Evolutionary conservation across 2,797 vertebrate genomes (phyloP), one percentile per base, ranked within the genome.

Genomic region (Cossypha dichroa): DNA sequence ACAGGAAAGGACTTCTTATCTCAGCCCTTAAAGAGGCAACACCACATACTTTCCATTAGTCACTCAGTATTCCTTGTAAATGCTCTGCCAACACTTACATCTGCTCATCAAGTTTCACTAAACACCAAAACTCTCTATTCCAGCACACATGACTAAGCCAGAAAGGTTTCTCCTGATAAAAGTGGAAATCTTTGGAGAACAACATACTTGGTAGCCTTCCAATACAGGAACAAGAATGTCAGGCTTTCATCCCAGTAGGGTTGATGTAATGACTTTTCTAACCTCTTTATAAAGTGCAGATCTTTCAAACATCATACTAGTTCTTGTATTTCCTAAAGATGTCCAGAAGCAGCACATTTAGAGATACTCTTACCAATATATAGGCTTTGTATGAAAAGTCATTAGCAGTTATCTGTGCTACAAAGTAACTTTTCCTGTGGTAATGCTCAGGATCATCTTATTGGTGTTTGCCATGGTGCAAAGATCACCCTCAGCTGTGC

Each of bases 401-500:
- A 26, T 76, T 33, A 48, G 48, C 31, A 82, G 41, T 15, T 29
- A 23, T 17, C 33, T 31, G 28, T 64, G 31, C 51, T 34, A 38
- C 11, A 25, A 69, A 36, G 34, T 6, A 12, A 13, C 26, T 46
- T 2, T 20, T 33, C 56, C 41, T 56, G 25, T 31, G 10, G 19
- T 21, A 12, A 54, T 5, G 15, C 26, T 48, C 23, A 7, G 38
- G 67, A 46, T 4, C 11, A 11, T 16, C 9, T n/a, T 25, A 10
- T 16, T 5, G 2, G 1, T 11, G 5, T 13, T n/a, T 41, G 6
- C 33, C 7, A 1, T 3, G 4, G 20, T 18, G 26, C 41, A 52
- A 51, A 36, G 23, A 33, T 49, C 51, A 58, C 16, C 4, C 33
- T 28, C 31, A 43, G 1, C 15, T 34, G 2, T 33, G 19, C 33